Percentiles rank a stretch among this genome's conserved stretches.
phyloP scores from a whole-genome alignment of 2,113 vertebrate genomes.

The Strix aluco region DNA sequence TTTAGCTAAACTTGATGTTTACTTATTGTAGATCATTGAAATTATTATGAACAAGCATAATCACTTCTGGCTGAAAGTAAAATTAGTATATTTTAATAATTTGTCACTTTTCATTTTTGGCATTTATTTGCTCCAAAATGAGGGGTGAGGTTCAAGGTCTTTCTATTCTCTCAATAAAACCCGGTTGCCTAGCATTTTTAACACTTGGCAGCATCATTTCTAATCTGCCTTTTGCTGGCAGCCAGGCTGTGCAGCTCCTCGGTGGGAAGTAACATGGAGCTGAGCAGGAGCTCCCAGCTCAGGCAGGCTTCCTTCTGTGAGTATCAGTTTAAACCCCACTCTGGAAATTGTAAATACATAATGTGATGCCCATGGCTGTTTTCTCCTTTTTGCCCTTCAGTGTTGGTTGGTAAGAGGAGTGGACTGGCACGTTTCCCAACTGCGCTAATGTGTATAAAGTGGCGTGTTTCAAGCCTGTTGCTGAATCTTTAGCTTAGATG shows the following conservation, averaged over 20 bases:
- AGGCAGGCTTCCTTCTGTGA: neutral
- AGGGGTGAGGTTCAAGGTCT: constrained; percentile 4
- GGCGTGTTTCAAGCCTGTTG: neutral
- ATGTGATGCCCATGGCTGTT: neutral
- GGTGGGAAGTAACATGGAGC: neutral
- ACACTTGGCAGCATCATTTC: constrained; percentile 43
- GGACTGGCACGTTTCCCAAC: neutral
- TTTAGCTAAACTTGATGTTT: neutral
- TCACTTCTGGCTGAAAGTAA: neutral
- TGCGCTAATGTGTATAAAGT: neutral
- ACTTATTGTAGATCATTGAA: neutral
- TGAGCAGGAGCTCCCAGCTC: constrained; percentile 22
- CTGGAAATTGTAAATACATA: neutral
- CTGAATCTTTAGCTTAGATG: neutral
- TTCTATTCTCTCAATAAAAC: neutral
- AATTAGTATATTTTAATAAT: neutral
- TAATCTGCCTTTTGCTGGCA: constrained; percentile 43
- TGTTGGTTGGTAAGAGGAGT: neutral
- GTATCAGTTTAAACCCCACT: neutral
- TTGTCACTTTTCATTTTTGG: neutral
- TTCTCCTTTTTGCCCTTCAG: neutral
- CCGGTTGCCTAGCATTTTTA: constrained; percentile 56
- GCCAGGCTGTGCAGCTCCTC: constrained; percentile 1
- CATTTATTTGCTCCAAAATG: neutral
- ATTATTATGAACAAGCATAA: neutral